These are phyloP conservation scores for Axinella damicornis DNA, from an alignment of 37 sponge, comb jelly and placozoan species.

Conservation along the genomic window DNA sequence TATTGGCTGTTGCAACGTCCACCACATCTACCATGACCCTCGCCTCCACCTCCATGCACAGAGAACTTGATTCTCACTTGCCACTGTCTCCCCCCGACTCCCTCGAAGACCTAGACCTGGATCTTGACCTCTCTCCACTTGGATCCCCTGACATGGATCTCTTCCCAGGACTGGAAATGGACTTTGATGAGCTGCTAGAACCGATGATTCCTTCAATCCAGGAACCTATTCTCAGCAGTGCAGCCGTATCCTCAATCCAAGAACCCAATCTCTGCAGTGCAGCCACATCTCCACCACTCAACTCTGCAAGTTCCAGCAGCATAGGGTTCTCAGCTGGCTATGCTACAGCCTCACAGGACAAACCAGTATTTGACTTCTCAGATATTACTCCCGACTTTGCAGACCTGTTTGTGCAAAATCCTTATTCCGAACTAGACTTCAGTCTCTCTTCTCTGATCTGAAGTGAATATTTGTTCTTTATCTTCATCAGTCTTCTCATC, in stretches of 20 bases:
- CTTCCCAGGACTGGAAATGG: conserved; percentile 38
- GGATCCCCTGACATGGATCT: conserved; percentile 42
- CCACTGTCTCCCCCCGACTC: conserved; percentile 68
- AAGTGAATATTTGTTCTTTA: background rate
- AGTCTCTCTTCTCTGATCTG: conserved; percentile 40
- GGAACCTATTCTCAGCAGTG: conserved; percentile 7
- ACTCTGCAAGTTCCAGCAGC: conserved; percentile 16
- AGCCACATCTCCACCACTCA: conserved; percentile 26
- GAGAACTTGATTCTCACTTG: conserved; percentile 4
- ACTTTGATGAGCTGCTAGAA: conserved; percentile 62
- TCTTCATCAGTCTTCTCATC: background rate
- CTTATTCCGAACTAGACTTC: conserved; percentile 53
- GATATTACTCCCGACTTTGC: conserved; percentile 56
- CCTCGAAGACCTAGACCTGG: conserved; percentile 44
- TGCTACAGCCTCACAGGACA: background rate
- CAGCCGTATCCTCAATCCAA: background rate
- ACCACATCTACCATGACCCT: too few species aligned
- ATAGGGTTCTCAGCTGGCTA: conserved; percentile 5
- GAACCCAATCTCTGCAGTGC: background rate
- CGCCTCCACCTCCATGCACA: too few species aligned
- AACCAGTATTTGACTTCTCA: conserved; percentile 63
- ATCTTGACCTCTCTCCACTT: conserved; percentile 51
- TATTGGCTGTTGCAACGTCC: background rate
- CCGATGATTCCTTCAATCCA: conserved; percentile 19
- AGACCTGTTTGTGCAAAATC: conserved; percentile 65